Percentiles rank a stretch among this genome's conserved stretches.
These are phyloP conservation scores for Serilophus lunatus DNA, from an alignment of 2,113 vertebrate species.

Conservation along the genomic window DNA sequence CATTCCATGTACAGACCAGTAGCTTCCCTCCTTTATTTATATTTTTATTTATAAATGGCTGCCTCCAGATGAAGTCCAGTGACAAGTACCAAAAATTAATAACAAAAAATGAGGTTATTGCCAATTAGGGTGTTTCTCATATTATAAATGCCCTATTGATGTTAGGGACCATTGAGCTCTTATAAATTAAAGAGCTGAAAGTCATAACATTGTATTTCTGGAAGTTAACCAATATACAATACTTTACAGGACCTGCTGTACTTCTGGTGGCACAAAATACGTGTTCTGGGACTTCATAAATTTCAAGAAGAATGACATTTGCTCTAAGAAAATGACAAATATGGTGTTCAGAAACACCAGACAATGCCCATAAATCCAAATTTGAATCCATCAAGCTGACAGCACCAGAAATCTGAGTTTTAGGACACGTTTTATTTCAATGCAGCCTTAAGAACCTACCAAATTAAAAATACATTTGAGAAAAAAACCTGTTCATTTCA, in stretches of 20 bases:
- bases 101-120: neutral
- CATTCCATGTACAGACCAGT: neutral
- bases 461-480: neutral
- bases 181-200: neutral
- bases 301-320: neutral
- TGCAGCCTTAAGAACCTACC: neutral
- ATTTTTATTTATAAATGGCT: neutral
- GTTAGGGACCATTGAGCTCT: neutral
- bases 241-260: neutral
- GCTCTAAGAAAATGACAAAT: neutral
- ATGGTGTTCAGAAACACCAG: neutral
- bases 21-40: neutral
- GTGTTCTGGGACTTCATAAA: neutral
- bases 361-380: neutral
- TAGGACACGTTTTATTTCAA: neutral
- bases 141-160: neutral
- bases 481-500: neutral
- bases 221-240: neutral
- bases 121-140: neutral
- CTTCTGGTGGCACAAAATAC: neutral
- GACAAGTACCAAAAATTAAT: neutral
- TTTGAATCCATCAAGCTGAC: neutral
- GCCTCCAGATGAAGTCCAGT: neutral
- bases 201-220: neutral
- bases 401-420: neutral